Conservation (phyloP, 1,140 invertebrate species). For the Lanistes nyassanus region DNA sequence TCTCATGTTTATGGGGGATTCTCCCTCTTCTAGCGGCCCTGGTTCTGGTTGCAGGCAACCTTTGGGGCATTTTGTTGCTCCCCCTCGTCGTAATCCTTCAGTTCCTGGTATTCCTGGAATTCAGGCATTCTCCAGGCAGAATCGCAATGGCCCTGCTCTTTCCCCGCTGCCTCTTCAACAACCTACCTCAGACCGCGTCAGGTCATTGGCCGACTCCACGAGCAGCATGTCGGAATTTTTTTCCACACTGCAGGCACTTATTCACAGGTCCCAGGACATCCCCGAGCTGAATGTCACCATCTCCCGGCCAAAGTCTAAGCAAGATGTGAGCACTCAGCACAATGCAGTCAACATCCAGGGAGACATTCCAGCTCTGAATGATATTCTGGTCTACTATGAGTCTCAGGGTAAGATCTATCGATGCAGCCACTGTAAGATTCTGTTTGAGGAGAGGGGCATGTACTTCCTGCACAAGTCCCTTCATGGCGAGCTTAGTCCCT, state of each 20-base stretch:
- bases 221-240: slow-evolving; percentile 46
- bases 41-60: neutral
- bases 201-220: slow-evolving; percentile 45
- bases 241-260: slow-evolving; percentile 38
- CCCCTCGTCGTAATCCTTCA: slow-evolving; percentile 12
- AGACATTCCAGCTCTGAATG: slow-evolving; percentile 46
- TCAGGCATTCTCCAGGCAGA: slow-evolving; percentile 24
- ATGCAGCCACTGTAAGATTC: slow-evolving; percentile 55
- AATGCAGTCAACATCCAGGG: slow-evolving; percentile 31
- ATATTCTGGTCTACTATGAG: slow-evolving; percentile 54
- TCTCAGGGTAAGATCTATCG: slow-evolving; percentile 53
- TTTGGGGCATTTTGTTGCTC: slow-evolving; percentile 12
- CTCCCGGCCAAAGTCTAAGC: slow-evolving; percentile 28
- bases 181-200: neutral
- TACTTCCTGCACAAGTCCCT: slow-evolving; percentile 58
- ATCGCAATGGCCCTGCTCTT: slow-evolving; percentile 1
- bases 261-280: slow-evolving; percentile 39
- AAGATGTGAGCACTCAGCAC: slow-evolving; percentile 39
- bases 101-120: slow-evolving; percentile 20
- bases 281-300: slow-evolving; percentile 35
- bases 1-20: slow-evolving; percentile 20
- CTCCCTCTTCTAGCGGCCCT: slow-evolving; percentile 30
- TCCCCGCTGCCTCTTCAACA: neutral
- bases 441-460: slow-evolving; percentile 58
- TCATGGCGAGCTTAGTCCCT: slow-evolving; percentile 51